Evolutionary conservation across 2,797 vertebrate genomes (phyloP).

Genomic region (Balearica regulorum): DNA sequence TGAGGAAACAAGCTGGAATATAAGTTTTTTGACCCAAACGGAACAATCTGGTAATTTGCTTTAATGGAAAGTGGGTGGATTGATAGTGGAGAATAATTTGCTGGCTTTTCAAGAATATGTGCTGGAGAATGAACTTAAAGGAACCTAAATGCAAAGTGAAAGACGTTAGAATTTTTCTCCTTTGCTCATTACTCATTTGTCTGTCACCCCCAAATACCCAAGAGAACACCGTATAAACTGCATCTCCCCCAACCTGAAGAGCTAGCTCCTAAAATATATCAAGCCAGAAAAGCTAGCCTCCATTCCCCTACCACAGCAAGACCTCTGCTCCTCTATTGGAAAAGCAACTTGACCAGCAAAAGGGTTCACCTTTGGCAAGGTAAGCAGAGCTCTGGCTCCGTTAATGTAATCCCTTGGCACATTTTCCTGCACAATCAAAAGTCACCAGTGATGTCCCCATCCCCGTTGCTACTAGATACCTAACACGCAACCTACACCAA

Average conservation of each 20-base stretch:
- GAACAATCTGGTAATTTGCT: no score
- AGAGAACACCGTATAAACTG: not conserved
- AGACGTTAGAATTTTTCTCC: no score
- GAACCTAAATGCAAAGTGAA: no score
- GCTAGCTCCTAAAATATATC: not conserved
- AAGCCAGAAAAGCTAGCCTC: not conserved
- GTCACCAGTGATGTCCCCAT: not conserved
- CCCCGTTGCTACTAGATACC: not conserved
- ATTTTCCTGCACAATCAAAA: not conserved
- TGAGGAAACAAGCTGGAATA: no score
- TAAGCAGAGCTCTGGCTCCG: not conserved
- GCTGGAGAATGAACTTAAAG: no score
- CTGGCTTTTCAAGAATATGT: no score
- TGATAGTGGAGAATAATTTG: no score
- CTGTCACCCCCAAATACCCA: no score
- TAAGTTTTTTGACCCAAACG: no score
- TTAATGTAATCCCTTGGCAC: not conserved
- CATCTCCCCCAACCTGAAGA: not conserved
- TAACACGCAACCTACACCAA: rapidly evolving
- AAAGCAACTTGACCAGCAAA: not conserved
- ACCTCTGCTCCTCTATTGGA: not conserved
- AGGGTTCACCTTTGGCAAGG: not conserved
- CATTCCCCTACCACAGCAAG: rapidly evolving
- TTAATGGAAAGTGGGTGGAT: no score
- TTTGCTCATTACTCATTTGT: no score